A percentile compares a stretch with the other conserved stretches of the same genome.
phyloP scores from a whole-genome alignment of 2,113 vertebrate species.

The Cepphus grylle region DNA sequence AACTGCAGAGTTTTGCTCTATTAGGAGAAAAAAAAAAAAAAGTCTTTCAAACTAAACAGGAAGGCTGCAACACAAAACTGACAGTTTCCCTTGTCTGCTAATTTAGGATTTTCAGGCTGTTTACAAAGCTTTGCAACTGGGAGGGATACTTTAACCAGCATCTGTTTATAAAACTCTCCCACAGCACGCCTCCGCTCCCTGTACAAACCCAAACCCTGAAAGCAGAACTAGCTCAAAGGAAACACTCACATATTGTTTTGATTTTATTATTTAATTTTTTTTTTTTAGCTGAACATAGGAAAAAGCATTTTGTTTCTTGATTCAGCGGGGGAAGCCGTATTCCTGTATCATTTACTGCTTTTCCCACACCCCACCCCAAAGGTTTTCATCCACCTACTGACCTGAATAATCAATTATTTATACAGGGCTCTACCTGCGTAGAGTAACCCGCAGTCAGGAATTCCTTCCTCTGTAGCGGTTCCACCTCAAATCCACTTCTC shows the following conservation, averaged over 20 bases:
- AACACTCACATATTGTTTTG: neutral
- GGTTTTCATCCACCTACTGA: neutral
- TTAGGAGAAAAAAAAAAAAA: neutral
- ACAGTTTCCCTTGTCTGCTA: neutral
- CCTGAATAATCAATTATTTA: neutral
- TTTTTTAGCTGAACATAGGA: neutral
- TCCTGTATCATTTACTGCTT: neutral
- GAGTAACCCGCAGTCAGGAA: neutral
- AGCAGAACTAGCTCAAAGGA: neutral
- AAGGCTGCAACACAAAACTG: neutral
- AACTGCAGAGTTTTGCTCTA: neutral
- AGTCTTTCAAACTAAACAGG: neutral
- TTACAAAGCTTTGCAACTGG: neutral
- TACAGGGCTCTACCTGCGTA: neutral
- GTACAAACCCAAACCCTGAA: neutral
- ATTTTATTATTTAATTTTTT: neutral
- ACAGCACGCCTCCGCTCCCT: neutral
- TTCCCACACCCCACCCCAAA: neutral
- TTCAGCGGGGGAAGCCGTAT: neutral
- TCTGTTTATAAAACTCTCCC: neutral
- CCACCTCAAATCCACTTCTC: neutral
- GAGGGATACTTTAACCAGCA: neutral
- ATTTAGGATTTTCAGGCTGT: neutral
- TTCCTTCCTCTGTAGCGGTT: neutral
- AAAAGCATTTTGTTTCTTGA: neutral